Evolutionary conservation across 2,113 vertebrate genomes (phyloP), one percentile per base, ranked within the genome.

Genomic region (Peromyscus leucopus): DNA sequence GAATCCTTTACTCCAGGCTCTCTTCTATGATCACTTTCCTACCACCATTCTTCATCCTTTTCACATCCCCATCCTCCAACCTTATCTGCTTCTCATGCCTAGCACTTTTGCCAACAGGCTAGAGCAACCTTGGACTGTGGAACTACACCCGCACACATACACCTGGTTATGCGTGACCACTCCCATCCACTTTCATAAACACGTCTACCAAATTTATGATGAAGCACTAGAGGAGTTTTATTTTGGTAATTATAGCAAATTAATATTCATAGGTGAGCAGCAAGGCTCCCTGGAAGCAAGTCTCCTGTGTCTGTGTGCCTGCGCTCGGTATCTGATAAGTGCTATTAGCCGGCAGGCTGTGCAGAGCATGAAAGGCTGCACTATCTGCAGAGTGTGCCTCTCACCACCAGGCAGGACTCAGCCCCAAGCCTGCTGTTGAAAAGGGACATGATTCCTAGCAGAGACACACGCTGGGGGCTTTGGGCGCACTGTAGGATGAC

Each of bases 171-270:
- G 0, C n/a, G 17, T 19, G 13, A 39, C 51, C 8, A 67, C 17
- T 1, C 69, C 36, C 1, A 0, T 36, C 83, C 15, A 1, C 63
- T 19, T 26, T 21, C 15, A 11, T 63, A 46, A 11, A 0, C 17
- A 5, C 28, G 17, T 61, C 24, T 33, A 11, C 55, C 22, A 65
- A 9, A 82, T 59, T 24, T 51, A 5, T 17, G 57, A 0, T 22
- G 17, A 16, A 21, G 51, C 67, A 5, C 39, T 3, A n/a, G 28
- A 15, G 33, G 78, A 80, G 78, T 94, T 72, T 79, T 79, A 84
- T 92, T 96, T 85, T n/a, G 6, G 87, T 92, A 97, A 89, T 95
- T 97, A 93, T 80, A 90, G 85, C 13, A 2, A 61, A 95, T 96
- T 97, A 96, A 91, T 96, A 96, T 90, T 80, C 97, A 79, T 46